Base-by-base conservation (phyloP, 2,888 invertebrate species). In the Oxystoma pomonae region DNA sequence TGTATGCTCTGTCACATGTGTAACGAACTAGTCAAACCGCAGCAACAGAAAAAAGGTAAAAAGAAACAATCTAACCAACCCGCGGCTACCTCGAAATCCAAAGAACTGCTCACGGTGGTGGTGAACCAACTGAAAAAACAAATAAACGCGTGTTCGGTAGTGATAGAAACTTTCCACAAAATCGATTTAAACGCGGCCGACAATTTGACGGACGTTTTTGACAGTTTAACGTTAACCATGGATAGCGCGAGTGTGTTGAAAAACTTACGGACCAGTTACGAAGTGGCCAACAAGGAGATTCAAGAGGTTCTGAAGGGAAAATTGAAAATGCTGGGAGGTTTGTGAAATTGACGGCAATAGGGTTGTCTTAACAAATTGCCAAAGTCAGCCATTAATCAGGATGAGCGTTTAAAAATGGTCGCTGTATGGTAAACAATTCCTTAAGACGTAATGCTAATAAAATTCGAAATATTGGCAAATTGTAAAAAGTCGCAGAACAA, bases 21-120 rank as follows among this genome's bases (percentile, higher is more conserved):
- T 77, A 81, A 81, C 73, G 85, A 85, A 63, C 68, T 85, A 19
- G 76, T 81, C 20, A 80, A 83, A 53, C 83, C 84, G 55, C 71
- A 84, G 57, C 50, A 85, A 76, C 86, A 84, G 72, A 87, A 85
- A 71, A 81, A 83, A 0, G 87, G 85, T 72, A 86, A 86, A 77
- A 87, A 85, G 72, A 86, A 86, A 77, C 87, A 85, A 64, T 12
- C 35, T 7, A 35, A 35, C 35, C 35, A 3, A 3, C 12, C 35
- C 3, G 35, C 35, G 12, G 65, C 70, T 60, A 73, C 78, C 1
- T 80, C 82, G 1, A 82, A 82, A 0, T 81, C 81, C 0, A 83
- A 83, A 65, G 82, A 83, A 53, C 69, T 80, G 0, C 76, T 81
- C 19, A 67, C 62, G 21, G 65, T 66, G 12, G 57, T 76, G 50